Base-by-base conservation (phyloP, 2,888 invertebrate species). In the Brachyptera risi region DNA sequence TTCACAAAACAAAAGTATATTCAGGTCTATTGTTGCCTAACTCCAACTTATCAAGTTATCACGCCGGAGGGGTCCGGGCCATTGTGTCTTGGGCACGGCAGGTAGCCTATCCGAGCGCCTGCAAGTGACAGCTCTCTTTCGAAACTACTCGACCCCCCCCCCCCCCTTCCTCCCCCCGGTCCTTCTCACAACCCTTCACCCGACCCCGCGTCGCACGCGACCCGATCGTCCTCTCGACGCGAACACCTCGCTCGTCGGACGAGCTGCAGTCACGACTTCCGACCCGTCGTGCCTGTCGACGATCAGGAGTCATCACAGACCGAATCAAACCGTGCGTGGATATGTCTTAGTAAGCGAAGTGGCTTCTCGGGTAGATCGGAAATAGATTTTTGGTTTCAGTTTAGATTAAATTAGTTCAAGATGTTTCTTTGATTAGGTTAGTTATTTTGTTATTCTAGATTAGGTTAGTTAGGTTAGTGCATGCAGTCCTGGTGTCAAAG, bases 41-140 rank as follows among this genome's bases (percentile, higher is more conserved):
- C 47, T 26, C 49, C 35, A 62, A 63, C 54, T 63, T 63, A 63
- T 63, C 61, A 60, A 63, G 63, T 60, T 63, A 63, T 63, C 63
- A 58, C 47, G 37, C 40, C n/a, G n/a, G 63, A 57, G 58, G 38
- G 49, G 35, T n/a, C 58, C 54, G 51, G 54, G 44, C 44, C 21
- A 54, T 54, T 54, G 54, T 54, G 17, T 3, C 11, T 7, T 17
- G 54, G 17, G 58, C 58, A 17, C 63, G 15, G 63, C 63, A 63
- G 63, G 63, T 63, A 60, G 62, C 62, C 59, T 56, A 58, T 24
- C 40, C 57, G 26, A 42, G 51, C 59, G 59, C 59, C 44, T 56
- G 62, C 56, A 17, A 44, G 42, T 38, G 60, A 35, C 44, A 42
- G 47, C 47, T 56, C 35, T 7, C 59, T 44, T 24, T 31, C 57